Conservation (phyloP, 2,113 vertebrate genomes). For the Rallus limicola region DNA sequence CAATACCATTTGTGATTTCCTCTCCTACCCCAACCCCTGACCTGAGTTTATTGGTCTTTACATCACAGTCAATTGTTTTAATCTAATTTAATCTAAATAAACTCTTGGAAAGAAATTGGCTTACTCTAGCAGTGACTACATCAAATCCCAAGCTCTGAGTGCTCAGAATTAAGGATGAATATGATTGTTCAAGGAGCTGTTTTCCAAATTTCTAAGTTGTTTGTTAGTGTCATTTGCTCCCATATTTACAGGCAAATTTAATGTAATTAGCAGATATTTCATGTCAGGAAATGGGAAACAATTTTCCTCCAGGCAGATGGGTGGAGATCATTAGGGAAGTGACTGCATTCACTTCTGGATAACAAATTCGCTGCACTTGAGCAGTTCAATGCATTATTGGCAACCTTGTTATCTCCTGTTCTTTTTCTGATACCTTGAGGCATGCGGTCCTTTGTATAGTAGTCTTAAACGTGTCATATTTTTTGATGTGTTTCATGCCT, state of each 20-base stretch:
- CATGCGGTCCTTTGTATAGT: background rate
- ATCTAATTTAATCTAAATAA: background rate
- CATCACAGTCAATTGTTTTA: background rate
- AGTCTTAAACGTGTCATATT: background rate
- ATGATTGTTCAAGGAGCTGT: background rate
- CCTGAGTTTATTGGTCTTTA: background rate
- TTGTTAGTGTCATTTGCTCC: background rate
- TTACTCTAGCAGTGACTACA: background rate
- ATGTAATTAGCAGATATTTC: constrained; percentile 31
- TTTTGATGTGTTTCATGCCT: background rate
- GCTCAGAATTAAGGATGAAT: background rate
- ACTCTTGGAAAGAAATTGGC: background rate
- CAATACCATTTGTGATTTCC: background rate
- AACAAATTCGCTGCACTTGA: background rate
- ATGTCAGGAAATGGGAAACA: constrained; percentile 33
- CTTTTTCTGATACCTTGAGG: background rate
- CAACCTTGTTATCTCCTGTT: background rate
- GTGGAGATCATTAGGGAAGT: constrained; percentile 33
- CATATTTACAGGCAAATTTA: background rate
- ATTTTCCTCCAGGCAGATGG: constrained; percentile 11
- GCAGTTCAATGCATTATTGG: background rate
- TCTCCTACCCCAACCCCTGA: background rate
- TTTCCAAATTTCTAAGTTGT: background rate
- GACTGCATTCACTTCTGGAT: background rate
- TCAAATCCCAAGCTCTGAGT: background rate